A percentile compares a stretch with the other conserved stretches of the same genome.
phyloP scores from a whole-genome alignment of 1,140 invertebrate species.

The Diuraphis noxia region DNA sequence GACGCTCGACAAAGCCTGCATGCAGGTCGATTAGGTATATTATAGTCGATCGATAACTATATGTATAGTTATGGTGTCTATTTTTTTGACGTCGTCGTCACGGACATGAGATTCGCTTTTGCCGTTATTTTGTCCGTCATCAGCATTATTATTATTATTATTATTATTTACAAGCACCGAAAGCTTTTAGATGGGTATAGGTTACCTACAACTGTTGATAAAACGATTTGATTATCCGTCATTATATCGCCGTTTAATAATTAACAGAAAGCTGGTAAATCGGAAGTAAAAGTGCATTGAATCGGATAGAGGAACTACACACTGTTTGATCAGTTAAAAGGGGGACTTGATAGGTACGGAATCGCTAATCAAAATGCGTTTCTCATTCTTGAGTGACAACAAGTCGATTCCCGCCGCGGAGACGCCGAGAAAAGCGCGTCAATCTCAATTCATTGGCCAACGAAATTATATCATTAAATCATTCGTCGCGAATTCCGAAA shows the following conservation, averaged over 20 bases:
- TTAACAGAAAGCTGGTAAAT: background rate
- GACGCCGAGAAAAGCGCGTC: background rate
- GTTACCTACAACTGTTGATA: background rate
- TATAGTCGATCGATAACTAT: background rate
- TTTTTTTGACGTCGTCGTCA: background rate
- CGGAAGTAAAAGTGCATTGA: background rate
- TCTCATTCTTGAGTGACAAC: constrained; percentile 13
- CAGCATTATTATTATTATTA: background rate
- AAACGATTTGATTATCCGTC: background rate
- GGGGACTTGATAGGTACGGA: constrained; percentile 12
- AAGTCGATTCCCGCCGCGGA: background rate
- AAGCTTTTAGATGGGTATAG: background rate
- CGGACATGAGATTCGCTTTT: background rate
- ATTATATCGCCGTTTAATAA: constrained; percentile 14
- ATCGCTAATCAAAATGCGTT: constrained; percentile 20
- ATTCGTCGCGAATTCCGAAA: background rate
- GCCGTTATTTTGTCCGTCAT: background rate
- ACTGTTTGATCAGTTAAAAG: constrained; percentile 44
- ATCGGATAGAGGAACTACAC: background rate
- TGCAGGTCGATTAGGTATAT: too few relatives aligned
- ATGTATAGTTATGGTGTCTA: background rate
- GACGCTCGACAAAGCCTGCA: background rate
- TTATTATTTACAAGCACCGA: background rate
- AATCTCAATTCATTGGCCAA: background rate
- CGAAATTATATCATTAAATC: constrained; percentile 1